A percentile compares a stretch with the other conserved stretches of the same genome.
Conservation (phyloP, 2,113 vertebrate species). For the Odocoileus virginianus region DNA sequence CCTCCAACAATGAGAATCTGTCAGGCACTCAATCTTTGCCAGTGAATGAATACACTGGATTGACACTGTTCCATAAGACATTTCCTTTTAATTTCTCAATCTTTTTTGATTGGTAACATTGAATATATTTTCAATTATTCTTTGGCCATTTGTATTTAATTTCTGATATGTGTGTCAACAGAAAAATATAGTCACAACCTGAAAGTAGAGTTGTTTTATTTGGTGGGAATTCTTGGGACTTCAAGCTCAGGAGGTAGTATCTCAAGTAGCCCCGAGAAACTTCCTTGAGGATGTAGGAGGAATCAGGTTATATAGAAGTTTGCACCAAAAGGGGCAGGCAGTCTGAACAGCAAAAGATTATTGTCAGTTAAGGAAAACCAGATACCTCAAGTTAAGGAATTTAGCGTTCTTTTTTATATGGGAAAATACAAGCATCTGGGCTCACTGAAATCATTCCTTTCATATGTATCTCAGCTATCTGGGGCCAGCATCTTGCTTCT, state of each 20-base stretch:
- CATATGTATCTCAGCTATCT: background rate
- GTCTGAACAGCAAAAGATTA: background rate
- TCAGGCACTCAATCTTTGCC: background rate
- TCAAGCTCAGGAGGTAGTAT: background rate
- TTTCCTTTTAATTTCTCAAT: background rate
- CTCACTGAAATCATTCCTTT: background rate
- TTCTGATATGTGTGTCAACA: background rate
- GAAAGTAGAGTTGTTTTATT: background rate
- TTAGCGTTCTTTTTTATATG: background rate
- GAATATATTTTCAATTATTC: background rate
- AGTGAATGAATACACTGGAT: background rate
- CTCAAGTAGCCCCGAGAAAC: background rate
- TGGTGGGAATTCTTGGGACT: background rate
- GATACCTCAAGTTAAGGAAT: background rate
- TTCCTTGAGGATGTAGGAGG: background rate
- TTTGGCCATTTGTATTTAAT: background rate
- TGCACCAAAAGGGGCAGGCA: background rate
- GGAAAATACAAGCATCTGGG: background rate
- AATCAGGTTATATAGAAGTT: background rate
- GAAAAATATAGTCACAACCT: background rate
- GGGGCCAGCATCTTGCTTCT: background rate
- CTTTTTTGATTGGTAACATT: background rate
- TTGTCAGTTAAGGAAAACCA: background rate
- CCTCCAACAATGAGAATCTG: background rate
- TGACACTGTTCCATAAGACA: background rate